phyloP scores from a whole-genome alignment of 2,797 vertebrate species.

The Molossus alvarezi region DNA sequence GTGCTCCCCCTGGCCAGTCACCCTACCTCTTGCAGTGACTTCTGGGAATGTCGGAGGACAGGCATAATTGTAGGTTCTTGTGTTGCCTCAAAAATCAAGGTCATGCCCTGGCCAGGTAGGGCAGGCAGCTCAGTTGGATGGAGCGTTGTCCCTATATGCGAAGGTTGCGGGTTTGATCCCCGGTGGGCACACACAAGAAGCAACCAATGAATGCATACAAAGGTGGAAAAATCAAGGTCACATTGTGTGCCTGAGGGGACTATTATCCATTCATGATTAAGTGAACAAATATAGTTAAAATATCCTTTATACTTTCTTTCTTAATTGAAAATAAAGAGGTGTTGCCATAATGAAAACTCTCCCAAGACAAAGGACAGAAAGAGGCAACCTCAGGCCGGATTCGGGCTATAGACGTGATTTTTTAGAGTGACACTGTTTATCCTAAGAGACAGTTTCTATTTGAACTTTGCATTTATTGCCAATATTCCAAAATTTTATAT shows the following conservation, averaged over 20 bases:
- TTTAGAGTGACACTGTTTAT: not conserved
- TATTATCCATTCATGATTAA: not conserved
- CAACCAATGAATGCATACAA: not conserved
- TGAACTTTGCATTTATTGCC: not conserved
- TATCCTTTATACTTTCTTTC: not conserved
- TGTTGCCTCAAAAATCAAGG: not conserved
- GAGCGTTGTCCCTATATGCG: not conserved
- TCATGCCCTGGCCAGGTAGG: not conserved
- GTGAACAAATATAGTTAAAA: not conserved
- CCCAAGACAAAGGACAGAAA: not conserved
- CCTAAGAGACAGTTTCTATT: not conserved
- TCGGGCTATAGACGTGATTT: not conserved
- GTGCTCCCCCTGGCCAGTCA: fast-evolving
- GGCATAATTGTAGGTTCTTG: too few relatives aligned
- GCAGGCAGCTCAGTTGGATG: not conserved
- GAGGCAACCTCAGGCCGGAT: not conserved
- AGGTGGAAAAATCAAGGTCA: not conserved
- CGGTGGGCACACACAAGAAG: not conserved
- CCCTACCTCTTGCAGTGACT: not conserved
- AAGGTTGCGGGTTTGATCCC: not conserved
- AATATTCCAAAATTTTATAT: not conserved
- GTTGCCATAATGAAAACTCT: not conserved
- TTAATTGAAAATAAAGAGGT: not conserved
- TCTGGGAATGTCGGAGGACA: not conserved
- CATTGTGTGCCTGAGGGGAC: not conserved